A percentile compares a stretch with the other conserved stretches of the same genome.
phyloP scores from a whole-genome alignment of 2,113 vertebrate genomes.

The Psettodes erumei region DNA sequence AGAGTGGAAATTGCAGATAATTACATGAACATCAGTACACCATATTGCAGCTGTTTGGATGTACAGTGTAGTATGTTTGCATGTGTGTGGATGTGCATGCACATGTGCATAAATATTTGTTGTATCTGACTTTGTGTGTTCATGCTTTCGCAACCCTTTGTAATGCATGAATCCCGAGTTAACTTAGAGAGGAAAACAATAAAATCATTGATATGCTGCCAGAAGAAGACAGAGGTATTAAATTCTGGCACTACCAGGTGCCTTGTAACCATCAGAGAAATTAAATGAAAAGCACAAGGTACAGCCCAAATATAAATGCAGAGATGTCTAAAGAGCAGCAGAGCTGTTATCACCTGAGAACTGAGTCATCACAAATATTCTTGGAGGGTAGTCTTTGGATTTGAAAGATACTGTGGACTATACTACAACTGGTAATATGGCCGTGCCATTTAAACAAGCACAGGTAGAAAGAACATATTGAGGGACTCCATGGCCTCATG shows the following conservation, averaged over 20 bases:
- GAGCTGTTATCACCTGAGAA: not conserved
- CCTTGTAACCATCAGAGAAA: not conserved
- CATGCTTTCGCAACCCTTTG: not conserved
- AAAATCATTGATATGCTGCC: not conserved
- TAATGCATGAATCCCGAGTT: not conserved
- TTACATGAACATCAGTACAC: not conserved
- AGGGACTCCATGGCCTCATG: slow-evolving; percentile 12
- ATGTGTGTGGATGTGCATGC: not conserved
- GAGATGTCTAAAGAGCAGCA: not conserved
- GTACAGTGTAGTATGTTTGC: not conserved
- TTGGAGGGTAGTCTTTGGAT: not conserved
- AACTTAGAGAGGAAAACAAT: not conserved
- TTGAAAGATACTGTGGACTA: not conserved
- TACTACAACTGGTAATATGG: not conserved
- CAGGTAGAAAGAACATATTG: slow-evolving; percentile 13
- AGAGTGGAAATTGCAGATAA: not conserved
- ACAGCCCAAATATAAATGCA: not conserved
- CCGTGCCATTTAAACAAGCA: slow-evolving; percentile 18
- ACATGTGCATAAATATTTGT: not conserved
- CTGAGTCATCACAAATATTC: slow-evolving; percentile 16
- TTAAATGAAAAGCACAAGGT: not conserved
- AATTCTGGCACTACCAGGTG: not conserved
- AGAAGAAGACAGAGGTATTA: not conserved
- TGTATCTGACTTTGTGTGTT: not conserved
- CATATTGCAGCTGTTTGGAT: not conserved